Percentiles rank a stretch among this genome's conserved stretches.
Evolutionary conservation across 2,113 vertebrate genomes (phyloP).

Genomic region (Silurus meridionalis): DNA sequence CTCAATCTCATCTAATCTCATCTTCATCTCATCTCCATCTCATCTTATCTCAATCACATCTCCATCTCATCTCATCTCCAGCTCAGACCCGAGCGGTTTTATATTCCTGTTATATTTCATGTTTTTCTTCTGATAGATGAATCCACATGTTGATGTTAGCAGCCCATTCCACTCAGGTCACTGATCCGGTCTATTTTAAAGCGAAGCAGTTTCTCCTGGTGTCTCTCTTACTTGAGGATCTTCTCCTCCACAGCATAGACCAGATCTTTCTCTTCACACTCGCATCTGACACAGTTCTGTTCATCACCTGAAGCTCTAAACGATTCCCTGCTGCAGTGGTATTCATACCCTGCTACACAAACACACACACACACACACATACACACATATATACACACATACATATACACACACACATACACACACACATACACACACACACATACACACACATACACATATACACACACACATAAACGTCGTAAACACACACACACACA

Average conservation of each 20-base stretch:
- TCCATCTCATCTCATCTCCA: background rate
- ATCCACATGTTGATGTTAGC: slow-evolving; percentile 61
- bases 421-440: too few species aligned
- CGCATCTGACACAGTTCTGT: slow-evolving; percentile 47
- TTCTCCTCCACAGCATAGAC: slow-evolving; percentile 65
- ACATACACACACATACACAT: too few species aligned
- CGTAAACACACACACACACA: too few species aligned
- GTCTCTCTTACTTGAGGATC: slow-evolving; percentile 72
- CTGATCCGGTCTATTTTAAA: slow-evolving; percentile 84
- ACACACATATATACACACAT: background rate
- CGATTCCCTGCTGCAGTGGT: background rate
- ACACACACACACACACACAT: slow-evolving; percentile 8
- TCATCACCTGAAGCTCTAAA: background rate
- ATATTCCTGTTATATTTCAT: background rate
- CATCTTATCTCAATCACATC: too few species aligned
- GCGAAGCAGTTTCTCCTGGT: slow-evolving; percentile 74
- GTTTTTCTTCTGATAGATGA: background rate
- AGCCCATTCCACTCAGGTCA: slow-evolving; percentile 80
- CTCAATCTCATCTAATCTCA: too few species aligned
- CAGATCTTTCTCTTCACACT: slow-evolving; percentile 63
- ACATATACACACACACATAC: too few species aligned
- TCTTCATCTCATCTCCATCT: too few species aligned
- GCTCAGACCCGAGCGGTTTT: background rate
- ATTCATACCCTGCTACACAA: background rate
- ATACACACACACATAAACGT: too few species aligned